phyloP scores from a whole-genome alignment of 2,797 vertebrate species.

The Echeneis naucrates region DNA sequence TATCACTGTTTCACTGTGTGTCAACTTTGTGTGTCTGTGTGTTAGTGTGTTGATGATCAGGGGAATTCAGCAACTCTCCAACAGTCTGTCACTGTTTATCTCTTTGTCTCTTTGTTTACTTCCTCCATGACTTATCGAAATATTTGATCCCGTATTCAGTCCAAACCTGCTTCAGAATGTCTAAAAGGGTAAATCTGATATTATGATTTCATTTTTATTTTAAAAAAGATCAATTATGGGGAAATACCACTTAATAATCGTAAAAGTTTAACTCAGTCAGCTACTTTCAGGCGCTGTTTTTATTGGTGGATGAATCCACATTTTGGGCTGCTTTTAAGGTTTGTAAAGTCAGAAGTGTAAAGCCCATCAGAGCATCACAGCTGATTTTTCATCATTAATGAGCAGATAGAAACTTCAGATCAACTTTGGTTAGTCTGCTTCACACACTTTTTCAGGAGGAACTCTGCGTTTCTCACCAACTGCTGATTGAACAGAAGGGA shows the following conservation, averaged over 20 bases:
- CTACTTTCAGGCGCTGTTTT: neutral
- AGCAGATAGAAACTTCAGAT: too few species aligned
- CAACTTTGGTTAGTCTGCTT: too few species aligned
- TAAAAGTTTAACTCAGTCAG: neutral
- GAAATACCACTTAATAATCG: neutral
- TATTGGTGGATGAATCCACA: neutral
- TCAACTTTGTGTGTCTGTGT: conserved; percentile 20
- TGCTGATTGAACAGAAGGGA: neutral
- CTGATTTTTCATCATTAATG: too few species aligned
- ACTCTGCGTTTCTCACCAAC: neutral
- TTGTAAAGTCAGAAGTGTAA: neutral
- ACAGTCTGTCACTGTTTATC: conserved; percentile 71
- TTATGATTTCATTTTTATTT: neutral
- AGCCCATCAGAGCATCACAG: too few species aligned
- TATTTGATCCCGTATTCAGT: neutral
- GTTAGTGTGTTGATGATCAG: conserved; percentile 38
- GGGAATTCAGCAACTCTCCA: conserved; percentile 61
- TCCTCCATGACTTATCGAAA: conserved; percentile 9
- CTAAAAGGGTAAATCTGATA: neutral
- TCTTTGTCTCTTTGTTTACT: conserved; percentile 65
- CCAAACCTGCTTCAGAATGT: neutral
- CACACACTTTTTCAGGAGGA: too few species aligned
- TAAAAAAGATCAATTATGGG: neutral
- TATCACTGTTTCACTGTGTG: conserved; percentile 48
- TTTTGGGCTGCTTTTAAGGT: neutral